Base-by-base conservation (phyloP, 1,140 invertebrate genomes). In the Bombus waltoni region DNA sequence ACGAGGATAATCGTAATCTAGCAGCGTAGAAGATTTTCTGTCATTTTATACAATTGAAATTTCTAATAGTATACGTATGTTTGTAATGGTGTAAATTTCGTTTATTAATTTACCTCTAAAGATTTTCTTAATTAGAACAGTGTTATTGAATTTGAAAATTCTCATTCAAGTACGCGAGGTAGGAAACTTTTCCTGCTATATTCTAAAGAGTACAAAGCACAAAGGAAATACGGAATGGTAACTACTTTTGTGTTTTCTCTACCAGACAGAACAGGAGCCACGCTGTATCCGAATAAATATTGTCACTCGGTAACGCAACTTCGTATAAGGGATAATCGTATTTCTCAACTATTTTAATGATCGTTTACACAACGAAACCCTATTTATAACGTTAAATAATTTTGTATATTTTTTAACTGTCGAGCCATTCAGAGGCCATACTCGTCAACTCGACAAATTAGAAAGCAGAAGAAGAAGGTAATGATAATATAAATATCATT, bases 161-260 rank as follows among this genome's bases (percentile, higher is more conserved):
- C n/a, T 53, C 72, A 28, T 65, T 82, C 13, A 42, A 62, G 47
- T 8, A 35, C 57, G 28, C 18, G 40, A 10, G 8, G 9, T 38
- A 40, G 11, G 22, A 53, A n/a, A 38, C 28, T 38, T 32, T 70
- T 18, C 57, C 32, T 38, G 32, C 25, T 25, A 42, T 47, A 62
- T 57, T 57, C 68, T 42, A 38, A 3, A 66, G 40, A 22, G 71
- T 80, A 28, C 62, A 47, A 70, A 47, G 44, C 78, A 57, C 57
- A 66, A 85, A 85, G 53, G 53, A 44, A 85, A 85, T 85, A 70
- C 65, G 32, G 42, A 78, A 68, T 57, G 81, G 77, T 73, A 80
- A 85, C 65, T 85, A 81, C 42, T 73, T 28, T 35, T 59, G 66
- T 53, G 32, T 84, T 71, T 82, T 80, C 53, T 38, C 42, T 62